Base-by-base conservation (phyloP, 1,140 invertebrate species). In the Tribolium castaneum region DNA sequence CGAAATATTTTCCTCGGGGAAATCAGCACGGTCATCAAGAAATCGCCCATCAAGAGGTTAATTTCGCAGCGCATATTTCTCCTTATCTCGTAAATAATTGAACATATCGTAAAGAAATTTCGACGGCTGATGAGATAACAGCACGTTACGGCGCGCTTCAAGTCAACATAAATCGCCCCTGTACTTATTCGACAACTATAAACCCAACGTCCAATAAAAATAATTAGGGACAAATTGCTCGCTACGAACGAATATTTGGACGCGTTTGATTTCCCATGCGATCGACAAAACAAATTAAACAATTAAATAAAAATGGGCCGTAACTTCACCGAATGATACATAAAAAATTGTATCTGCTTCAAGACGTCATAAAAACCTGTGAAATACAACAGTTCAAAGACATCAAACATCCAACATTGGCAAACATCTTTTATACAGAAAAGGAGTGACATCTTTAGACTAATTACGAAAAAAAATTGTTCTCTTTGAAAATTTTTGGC, bases 161-260 rank as follows among this genome's bases (percentile, higher is more conserved):
- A 50, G 70, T 51, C 39, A 22, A 14, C 70, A 50, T 72, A 72
- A 72, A 72, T 72, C 6, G 9, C 50, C 50, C 71, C 52, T 54
- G 12, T 52, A 51, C 49, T 35, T 54, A 72, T 72, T 73, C 49
- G 52, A 73, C 49, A 13, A 13, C 52, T 49, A 10, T 51, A 54
- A 52, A 54, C 30, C 52, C 59, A 52, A 34, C 59, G 56, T 3
- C 25, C 19, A 70, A 66, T 70, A 76, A 76, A 70, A 52, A 70
- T 70, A 77, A 70, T 77, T 70, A 77, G 25, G 49, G 50, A 70
- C 45, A 51, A 66, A 70, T 76, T 66, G 75, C 50, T 70, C 49
- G 75, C 22, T 51, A 50, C 66, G 62, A 50, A 70, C 35, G 71
- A 77, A 75, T 75, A 75, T 75, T 75, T 30, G 73, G 19, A 9